Evolutionary conservation across 2,113 vertebrate species (phyloP).

Genomic region (Ondatra zibethicus): DNA sequence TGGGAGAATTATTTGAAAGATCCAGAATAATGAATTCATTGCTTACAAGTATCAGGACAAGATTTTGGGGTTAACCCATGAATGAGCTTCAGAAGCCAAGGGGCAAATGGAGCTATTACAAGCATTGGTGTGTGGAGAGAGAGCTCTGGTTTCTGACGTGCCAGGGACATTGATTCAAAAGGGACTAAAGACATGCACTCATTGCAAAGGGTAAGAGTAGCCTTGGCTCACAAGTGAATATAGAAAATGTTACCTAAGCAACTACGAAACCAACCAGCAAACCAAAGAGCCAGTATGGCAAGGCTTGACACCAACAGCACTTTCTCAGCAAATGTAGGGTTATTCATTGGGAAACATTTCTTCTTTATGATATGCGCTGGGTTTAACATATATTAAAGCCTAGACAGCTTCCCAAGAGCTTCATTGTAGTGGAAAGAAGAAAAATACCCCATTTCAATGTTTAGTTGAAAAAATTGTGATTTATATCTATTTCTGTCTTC

Average conservation of each 20-base stretch:
- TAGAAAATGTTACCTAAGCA: background rate
- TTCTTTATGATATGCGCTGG: background rate
- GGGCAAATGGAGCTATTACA: background rate
- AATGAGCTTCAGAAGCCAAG: background rate
- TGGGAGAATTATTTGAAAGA: background rate
- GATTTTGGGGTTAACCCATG: background rate
- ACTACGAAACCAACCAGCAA: background rate
- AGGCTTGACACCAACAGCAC: background rate
- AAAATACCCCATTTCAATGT: constrained; percentile 26
- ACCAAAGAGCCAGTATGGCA: background rate
- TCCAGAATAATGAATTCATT: background rate
- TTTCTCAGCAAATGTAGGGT: background rate
- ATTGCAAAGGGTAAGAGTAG: background rate
- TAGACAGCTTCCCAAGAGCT: background rate
- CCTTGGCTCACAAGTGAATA: background rate
- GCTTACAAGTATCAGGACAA: background rate
- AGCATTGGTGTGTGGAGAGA: background rate
- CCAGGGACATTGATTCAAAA: background rate
- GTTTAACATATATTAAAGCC: background rate
- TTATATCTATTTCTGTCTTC: background rate
- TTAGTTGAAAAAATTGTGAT: constrained; percentile 28
- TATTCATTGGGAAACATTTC: background rate
- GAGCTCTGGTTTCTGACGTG: background rate
- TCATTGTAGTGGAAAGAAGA: background rate
- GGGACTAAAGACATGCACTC: background rate